Percentiles rank a stretch among this genome's conserved stretches.
These are phyloP conservation scores for Podarcis cretensis DNA, from an alignment of 2,113 vertebrate species.

Conservation along the genomic window DNA sequence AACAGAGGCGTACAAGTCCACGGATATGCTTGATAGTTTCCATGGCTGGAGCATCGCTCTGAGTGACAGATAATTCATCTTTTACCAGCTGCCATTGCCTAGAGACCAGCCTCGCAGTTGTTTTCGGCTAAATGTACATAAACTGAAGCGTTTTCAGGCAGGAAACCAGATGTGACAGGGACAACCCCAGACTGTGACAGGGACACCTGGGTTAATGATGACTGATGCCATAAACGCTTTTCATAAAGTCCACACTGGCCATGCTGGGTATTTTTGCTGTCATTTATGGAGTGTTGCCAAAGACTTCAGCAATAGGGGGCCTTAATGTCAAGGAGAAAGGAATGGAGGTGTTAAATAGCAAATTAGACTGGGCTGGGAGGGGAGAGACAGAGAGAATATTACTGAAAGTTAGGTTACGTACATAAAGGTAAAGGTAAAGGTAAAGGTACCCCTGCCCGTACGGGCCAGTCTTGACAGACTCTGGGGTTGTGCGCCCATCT, in stretches of 20 bases:
- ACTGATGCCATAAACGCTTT: slow-evolving; percentile 80
- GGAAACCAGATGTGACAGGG: slow-evolving; percentile 83
- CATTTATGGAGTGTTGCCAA: slow-evolving; percentile 54
- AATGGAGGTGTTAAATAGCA: slow-evolving; percentile 44
- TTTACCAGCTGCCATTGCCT: slow-evolving; percentile 72
- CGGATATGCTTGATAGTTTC: slow-evolving; percentile 68
- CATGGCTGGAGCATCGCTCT: slow-evolving; percentile 64
- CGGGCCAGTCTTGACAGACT: too few species aligned
- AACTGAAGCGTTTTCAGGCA: slow-evolving; percentile 76
- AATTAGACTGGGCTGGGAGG: not conserved
- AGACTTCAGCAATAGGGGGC: slow-evolving; percentile 41
- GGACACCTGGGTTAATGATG: slow-evolving; percentile 83
- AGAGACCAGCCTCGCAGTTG: slow-evolving; percentile 73
- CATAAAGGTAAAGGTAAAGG: too few species aligned
- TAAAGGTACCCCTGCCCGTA: too few species aligned
- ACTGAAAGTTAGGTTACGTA: slow-evolving; percentile 18
- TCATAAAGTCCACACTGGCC: slow-evolving; percentile 74
- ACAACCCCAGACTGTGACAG: slow-evolving; percentile 71
- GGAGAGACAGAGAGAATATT: slow-evolving; percentile 29
- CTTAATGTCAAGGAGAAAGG: slow-evolving; percentile 73
- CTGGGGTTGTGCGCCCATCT: too few species aligned
- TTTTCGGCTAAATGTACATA: slow-evolving; percentile 76
- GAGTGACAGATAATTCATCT: slow-evolving; percentile 83
- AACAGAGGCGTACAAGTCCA: slow-evolving; percentile 53
- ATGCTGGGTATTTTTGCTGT: slow-evolving; percentile 71